A percentile compares a stretch with the other conserved stretches of the same genome.
phyloP scores from a whole-genome alignment of 1,140 invertebrate species.

The Ylistrum balloti region DNA sequence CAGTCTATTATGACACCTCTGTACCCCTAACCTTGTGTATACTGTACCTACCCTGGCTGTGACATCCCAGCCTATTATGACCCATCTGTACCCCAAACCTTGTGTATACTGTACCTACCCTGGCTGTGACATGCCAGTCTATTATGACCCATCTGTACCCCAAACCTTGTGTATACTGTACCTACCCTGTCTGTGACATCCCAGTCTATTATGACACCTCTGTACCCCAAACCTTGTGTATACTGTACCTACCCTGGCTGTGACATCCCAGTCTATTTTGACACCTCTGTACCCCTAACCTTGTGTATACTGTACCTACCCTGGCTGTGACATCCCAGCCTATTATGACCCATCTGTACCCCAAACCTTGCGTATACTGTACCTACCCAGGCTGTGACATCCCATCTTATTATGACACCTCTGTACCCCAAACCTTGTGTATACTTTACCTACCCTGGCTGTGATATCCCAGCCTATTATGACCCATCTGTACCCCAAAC shows the following conservation, averaged over 20 bases:
- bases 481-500: background rate
- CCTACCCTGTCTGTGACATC: background rate
- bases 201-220: background rate
- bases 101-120: background rate
- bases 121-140: background rate
- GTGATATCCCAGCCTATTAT: background rate
- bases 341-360: background rate
- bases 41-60: background rate
- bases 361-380: background rate
- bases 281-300: background rate
- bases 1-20: background rate
- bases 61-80: background rate
- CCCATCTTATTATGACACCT: background rate
- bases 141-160: background rate
- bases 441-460: background rate
- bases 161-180: background rate
- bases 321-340: conserved; percentile 79
- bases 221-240: background rate
- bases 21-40: background rate
- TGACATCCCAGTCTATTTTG: background rate
- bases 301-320: background rate
- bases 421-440: background rate
- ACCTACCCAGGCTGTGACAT: background rate
- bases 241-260: background rate
- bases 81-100: background rate